A percentile compares a stretch with the other conserved stretches of the same genome.
phyloP scores from a whole-genome alignment of 2,113 vertebrate genomes.

The Rhea americana region DNA sequence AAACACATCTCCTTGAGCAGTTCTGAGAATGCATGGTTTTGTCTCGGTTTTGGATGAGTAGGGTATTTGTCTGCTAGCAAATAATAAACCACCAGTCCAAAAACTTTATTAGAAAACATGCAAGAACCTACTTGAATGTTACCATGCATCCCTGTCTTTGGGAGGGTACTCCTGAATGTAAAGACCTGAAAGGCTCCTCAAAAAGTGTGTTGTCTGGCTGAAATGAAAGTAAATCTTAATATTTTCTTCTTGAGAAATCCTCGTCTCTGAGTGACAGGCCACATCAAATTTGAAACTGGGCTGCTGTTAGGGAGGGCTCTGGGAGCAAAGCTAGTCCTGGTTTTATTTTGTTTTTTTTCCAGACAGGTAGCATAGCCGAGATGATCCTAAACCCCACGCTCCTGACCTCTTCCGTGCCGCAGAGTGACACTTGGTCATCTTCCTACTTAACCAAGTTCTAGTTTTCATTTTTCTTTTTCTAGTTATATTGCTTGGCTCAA shows the following conservation, averaged over 20 bases:
- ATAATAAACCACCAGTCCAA: not conserved
- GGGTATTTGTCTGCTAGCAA: not conserved
- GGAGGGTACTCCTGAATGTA: fast-evolving
- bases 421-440: not conserved
- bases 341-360: not conserved
- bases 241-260: not conserved
- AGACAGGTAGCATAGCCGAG: too few species aligned
- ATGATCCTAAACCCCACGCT: not conserved
- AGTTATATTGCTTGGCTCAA: not conserved
- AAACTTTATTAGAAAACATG: not conserved
- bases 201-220: not conserved
- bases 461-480: not conserved
- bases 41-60: too few species aligned
- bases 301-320: not conserved
- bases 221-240: not conserved
- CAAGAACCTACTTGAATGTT: not conserved
- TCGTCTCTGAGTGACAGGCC: not conserved
- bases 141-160: fast-evolving
- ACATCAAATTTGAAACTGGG: not conserved
- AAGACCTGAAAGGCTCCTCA: not conserved
- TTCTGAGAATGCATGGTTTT: too few species aligned
- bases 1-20: too few species aligned
- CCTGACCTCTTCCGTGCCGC: not conserved
- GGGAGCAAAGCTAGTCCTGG: not conserved
- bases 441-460: not conserved